Evolutionary conservation across 2,888 invertebrate species (phyloP).

Genomic region (Eupithecia vulgata): DNA sequence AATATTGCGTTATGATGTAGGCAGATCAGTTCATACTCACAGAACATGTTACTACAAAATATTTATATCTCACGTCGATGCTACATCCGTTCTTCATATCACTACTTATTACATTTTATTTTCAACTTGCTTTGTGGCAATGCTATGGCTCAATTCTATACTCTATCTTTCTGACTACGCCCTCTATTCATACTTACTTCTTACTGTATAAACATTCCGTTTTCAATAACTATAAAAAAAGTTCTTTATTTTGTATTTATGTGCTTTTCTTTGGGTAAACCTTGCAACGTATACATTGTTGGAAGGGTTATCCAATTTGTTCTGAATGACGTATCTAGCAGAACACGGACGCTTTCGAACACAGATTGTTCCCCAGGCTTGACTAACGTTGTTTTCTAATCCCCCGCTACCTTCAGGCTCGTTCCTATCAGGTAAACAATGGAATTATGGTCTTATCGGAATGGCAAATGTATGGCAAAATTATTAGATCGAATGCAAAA

Average conservation of each 20-base stretch:
- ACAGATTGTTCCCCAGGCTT: conserved; percentile 60
- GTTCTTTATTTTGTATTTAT: conserved; percentile 47
- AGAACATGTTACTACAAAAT: conserved; percentile 41
- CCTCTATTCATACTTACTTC: conserved; percentile 50
- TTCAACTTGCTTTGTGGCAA: conserved; percentile 82
- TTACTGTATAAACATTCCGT: conserved; percentile 47
- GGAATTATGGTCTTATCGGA: conserved; percentile 77
- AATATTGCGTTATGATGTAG: conserved; percentile 37
- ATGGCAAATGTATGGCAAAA: conserved; percentile 82
- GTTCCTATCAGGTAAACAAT: conserved; percentile 93
- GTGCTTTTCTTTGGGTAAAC: conserved; percentile 42
- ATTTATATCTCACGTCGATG: conserved; percentile 48
- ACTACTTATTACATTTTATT: conserved; percentile 71
- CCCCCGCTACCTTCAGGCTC: conserved; percentile 91
- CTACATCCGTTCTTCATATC: conserved; percentile 69
- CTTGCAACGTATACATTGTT: conserved; percentile 32
- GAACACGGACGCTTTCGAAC: conserved; percentile 48
- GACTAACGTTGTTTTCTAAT: conserved; percentile 84
- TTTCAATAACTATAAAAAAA: conserved; percentile 44
- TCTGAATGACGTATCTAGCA: conserved; percentile 33
- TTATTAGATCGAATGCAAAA: conserved; percentile 78
- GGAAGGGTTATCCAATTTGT: conserved; percentile 32
- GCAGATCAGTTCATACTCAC: conserved; percentile 56
- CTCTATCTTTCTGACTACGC: conserved; percentile 54
- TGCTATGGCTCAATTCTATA: conserved; percentile 73